Evolutionary conservation across 2,888 invertebrate species (phyloP).

Genomic region (Hoplodrina blanda): DNA sequence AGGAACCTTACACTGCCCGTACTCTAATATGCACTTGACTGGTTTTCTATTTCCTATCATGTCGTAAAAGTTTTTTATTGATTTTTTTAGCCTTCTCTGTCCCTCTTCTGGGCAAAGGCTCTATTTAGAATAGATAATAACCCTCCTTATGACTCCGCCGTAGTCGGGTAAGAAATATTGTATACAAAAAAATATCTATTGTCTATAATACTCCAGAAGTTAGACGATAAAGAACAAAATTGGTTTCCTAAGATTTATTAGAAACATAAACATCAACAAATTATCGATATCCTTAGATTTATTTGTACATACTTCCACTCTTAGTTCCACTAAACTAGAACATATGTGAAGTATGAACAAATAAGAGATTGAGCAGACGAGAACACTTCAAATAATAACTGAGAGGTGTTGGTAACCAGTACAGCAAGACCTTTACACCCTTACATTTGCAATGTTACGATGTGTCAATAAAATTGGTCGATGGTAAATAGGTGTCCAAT

Average conservation of each 20-base stretch:
- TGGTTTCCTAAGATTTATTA: not conserved
- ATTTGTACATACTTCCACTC: constrained; percentile 13
- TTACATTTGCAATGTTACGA: constrained; percentile 4
- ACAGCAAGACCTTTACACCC: constrained; percentile 16
- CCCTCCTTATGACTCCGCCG: too few relatives aligned
- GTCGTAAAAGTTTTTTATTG: too few relatives aligned
- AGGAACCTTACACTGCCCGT: too few relatives aligned
- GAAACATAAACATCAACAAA: constrained; percentile 14
- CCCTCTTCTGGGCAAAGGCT: too few relatives aligned
- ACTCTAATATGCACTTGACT: too few relatives aligned
- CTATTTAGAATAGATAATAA: too few relatives aligned
- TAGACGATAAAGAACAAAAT: not conserved
- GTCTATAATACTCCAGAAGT: not conserved
- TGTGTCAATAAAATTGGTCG: constrained; percentile 22
- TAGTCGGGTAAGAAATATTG: too few relatives aligned
- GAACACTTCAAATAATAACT: constrained; percentile 76
- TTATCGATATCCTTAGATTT: constrained; percentile 6
- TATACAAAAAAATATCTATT: not conserved
- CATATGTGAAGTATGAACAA: constrained; percentile 61
- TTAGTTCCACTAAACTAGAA: constrained; percentile 29
- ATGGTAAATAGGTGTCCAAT: constrained; percentile 49
- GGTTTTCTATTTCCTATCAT: too few relatives aligned
- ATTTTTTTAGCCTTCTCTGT: too few relatives aligned
- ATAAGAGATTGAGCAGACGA: constrained; percentile 72
- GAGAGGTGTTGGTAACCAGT: constrained; percentile 56